Evolutionary conservation across 2,797 vertebrate genomes (phyloP), one percentile per base, ranked within the genome.

Genomic region (Pseudochirops cupreus): DNA sequence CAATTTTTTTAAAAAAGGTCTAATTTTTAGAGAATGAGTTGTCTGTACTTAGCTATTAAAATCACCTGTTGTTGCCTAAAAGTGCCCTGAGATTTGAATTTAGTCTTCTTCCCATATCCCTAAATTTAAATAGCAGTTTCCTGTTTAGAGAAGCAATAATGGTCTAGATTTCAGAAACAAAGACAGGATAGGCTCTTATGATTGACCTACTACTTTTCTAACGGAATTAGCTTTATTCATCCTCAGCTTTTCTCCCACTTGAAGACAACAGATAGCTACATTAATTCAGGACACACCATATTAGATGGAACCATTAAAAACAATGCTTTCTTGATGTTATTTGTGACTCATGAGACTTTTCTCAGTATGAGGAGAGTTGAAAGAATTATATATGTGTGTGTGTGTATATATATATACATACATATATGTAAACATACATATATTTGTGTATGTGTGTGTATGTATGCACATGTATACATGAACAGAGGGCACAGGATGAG

Each of bases 41-140:
- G 31, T 62, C 12, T 62, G 11, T 62, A 33, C 31, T 62, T 62
- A 33, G 59, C 59, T 13, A 62, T 62, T 12, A 62, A 33, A 62
- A 62, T 62, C 59, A 62, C 59, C 59, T 14, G 59, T 14, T 62
- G 54, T 58, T 67, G 18, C 28, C 62, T 50, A 93, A 93, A 90
- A 46, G 53, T 93, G 56, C 58, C 95, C 31, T 50, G 93, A 29
- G 95, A 56, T 95, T 58, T 90, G 62, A 92, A 94, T 92, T 67
- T 5, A 3, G 1, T 58, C 56, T 93, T 97, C 94, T 91, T 91
- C 92, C 87, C 82, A 89, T 5, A n/a, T 94, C 96, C 16, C 74
- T 54, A 93, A 94, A 95, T 87, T 89, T 92, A 93, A 62, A 92
- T 33, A 5, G 5, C 94, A 18, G 4, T 92, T 95, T n/a, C 31